These are phyloP conservation scores for Eupristina koningsbergeri DNA, from an alignment of 1,140 invertebrate species.

Conservation along the genomic window DNA sequence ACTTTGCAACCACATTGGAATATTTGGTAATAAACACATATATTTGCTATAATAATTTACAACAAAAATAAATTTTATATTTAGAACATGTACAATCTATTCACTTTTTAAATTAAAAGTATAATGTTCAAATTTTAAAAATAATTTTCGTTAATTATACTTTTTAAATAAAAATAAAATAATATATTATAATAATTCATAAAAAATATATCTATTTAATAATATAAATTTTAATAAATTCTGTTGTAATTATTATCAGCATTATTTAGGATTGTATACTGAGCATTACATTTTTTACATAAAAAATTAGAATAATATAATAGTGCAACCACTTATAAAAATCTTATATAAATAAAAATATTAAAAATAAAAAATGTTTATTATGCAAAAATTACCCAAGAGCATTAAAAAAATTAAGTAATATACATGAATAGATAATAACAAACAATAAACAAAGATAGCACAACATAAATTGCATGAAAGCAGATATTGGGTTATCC, in stretches of 20 bases:
- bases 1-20: too few relatives aligned
- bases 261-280: not conserved
- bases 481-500: not conserved
- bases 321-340: not conserved
- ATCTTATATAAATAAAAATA: not conserved
- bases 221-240: too few relatives aligned
- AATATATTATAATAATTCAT: too few relatives aligned
- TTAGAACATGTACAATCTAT: too few relatives aligned
- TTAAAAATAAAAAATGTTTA: not conserved
- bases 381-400: slow-evolving; percentile 12
- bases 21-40: too few relatives aligned
- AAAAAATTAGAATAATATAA: not conserved
- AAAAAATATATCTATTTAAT: too few relatives aligned
- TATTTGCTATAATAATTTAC: too few relatives aligned
- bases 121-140: too few relatives aligned
- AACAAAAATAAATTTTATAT: too few relatives aligned
- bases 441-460: not conserved
- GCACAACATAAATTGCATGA: not conserved
- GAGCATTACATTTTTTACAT: not conserved
- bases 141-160: too few relatives aligned
- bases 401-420: not conserved
- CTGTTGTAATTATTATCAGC: not conserved
- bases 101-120: too few relatives aligned
- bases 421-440: not conserved
- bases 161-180: too few relatives aligned